Evolutionary conservation across 1,140 invertebrate species (phyloP), one percentile per base, ranked within the genome.

Genomic region (Hormaphis cornu): DNA sequence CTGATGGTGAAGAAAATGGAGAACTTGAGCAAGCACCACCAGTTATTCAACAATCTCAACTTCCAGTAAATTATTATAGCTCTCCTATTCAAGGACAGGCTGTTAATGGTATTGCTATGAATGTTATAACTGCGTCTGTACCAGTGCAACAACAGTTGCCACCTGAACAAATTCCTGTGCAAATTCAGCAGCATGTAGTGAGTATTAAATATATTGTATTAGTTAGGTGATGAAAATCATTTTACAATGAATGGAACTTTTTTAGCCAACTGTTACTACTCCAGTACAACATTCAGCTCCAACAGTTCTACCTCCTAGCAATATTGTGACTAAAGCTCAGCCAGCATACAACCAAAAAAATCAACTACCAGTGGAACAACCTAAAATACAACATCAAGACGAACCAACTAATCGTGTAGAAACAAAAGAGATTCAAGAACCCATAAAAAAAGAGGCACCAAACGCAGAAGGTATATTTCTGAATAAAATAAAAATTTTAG

Each of bases 1-100:
- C 84, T 22, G 85, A 88, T 74, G 84, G 83, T 44, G 87, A 88
- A 69, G 87, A 90, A 72, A 84, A 86, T 30, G 76, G 78, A 48
- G 78, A 76, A 76, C 76, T 77, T 66, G 73, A 73, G 16, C 59
- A 48, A 35, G 14, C 54, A 0, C 30, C 56, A 37, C 30, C 56
- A 37, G 58, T 61, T 20, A 48, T 50, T 53, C 56, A 61, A 48
- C 70, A 71, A 28, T 30, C 59, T 10, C 56, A 61, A 14, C 66
- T 44, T 69, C 66, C 37, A 69, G 66, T 56, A 6, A 69, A 69
- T 24, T 54, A 54, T n/a, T 56, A 69, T 14, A 69, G 54, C 22
- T 18, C 24, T 22, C 10, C 59, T 18, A 66, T 26, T 50, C 61
- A 66, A 35, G 61, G 44, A 24, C 61, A 66, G 18, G 10, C 44